Percentiles rank a stretch among this genome's conserved stretches.
These are phyloP conservation scores for Machimus atricapillus DNA, from an alignment of 2,888 invertebrate genomes.

Conservation along the genomic window DNA sequence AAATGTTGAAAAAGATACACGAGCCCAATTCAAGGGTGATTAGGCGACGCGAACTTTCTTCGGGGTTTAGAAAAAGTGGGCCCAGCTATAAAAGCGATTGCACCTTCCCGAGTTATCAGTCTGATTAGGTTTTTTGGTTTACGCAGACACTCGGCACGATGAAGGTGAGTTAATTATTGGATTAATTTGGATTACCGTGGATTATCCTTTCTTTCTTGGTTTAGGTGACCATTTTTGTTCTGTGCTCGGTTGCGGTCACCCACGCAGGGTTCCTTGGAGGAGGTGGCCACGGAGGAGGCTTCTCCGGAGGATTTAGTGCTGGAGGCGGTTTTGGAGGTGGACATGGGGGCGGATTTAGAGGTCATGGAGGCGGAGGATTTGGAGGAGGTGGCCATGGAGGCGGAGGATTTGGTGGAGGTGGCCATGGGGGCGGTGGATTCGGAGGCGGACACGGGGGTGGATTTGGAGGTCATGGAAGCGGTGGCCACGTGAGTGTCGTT, in stretches of 20 bases:
- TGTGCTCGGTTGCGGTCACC: neutral
- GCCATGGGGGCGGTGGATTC: neutral
- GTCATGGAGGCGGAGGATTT: neutral
- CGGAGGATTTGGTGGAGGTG: neutral
- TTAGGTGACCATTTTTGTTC: neutral
- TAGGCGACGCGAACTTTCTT: constrained; percentile 2
- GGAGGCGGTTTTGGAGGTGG: neutral
- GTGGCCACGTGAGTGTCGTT: neutral
- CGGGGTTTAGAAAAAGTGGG: neutral
- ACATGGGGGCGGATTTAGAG: neutral
- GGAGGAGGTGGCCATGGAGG: neutral
- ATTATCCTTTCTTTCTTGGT: neutral
- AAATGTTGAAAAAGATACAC: constrained; percentile 7
- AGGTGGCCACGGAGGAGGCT: constrained; percentile 20
- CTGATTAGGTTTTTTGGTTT: constrained; percentile 14
- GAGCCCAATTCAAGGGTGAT: neutral
- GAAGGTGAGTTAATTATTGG: constrained; percentile 9
- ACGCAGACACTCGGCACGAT: neutral
- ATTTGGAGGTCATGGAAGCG: neutral
- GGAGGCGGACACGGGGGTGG: neutral
- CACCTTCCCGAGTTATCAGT: neutral
- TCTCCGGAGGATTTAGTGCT: neutral
- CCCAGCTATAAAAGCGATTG: constrained; percentile 20
- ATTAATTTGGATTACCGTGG: neutral
- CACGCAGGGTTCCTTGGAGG: neutral